Evolutionary conservation across 2,113 vertebrate genomes (phyloP).

Genomic region (Marcusenius ussheri): DNA sequence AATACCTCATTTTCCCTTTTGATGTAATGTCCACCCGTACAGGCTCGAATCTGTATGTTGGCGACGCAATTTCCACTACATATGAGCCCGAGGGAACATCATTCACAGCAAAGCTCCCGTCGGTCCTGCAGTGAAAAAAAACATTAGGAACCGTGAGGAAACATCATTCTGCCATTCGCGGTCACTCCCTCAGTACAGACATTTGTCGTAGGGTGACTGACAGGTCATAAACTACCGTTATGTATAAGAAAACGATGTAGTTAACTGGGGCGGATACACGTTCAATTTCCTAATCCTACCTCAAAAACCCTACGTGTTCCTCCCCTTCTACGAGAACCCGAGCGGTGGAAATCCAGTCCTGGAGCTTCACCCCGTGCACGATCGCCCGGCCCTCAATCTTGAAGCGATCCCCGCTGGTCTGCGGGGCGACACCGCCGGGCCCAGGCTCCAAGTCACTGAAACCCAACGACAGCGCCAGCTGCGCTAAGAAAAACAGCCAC

Average conservation of each 20-base stretch:
- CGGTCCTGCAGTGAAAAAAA: conserved; percentile 66
- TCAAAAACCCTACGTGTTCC: conserved; percentile 84
- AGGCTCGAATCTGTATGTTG: conserved; percentile 83
- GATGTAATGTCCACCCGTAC: conserved; percentile 96
- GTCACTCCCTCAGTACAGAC: background rate
- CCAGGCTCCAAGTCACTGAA: conserved; percentile 54
- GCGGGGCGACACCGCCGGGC: conserved; percentile 48
- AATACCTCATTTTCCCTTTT: conserved; percentile 98
- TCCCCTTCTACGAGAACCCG: conserved; percentile 85
- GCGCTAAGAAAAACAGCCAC: conserved; percentile 40
- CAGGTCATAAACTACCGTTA: background rate
- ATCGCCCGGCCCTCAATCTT: conserved; percentile 88
- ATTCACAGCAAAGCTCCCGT: conserved; percentile 93
- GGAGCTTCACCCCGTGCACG: conserved; percentile 79
- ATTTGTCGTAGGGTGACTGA: background rate
- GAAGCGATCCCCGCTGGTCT: conserved; percentile 70
- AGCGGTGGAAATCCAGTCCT: conserved; percentile 85
- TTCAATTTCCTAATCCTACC: conserved; percentile 53
- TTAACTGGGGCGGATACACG: background rate
- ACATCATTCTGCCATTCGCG: background rate
- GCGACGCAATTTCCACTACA: conserved; percentile 85
- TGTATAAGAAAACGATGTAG: background rate
- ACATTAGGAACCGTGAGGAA: background rate
- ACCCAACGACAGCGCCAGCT: conserved; percentile 37
- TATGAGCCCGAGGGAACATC: conserved; percentile 95